Base-by-base conservation (phyloP, 2,888 invertebrate genomes). In the Ophion costatus region DNA sequence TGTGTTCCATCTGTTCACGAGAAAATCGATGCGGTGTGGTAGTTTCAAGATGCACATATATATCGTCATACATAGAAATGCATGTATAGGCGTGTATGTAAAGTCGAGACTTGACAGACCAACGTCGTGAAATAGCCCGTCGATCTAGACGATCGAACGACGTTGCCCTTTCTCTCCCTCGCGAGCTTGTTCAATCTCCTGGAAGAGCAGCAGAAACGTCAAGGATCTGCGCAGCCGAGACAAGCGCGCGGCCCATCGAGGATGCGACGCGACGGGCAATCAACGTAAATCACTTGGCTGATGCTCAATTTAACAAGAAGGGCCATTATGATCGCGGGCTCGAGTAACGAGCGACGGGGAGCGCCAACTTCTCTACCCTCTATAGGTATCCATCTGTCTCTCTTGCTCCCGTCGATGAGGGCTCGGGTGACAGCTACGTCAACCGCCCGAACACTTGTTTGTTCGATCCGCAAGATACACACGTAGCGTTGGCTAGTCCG, bases 251-350 rank as follows among this genome's bases (percentile, higher is more conserved):
- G 59, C 77, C 56, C 66, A 73, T 56, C 77, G 83, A 86, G 85
- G 87, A 90, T 90, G 88, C 89, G 90, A 90, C 89, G 90, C 90
- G 91, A 90, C 91, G 90, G 90, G 92, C 92, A 93, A 93, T 93
- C 93, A 92, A 93, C 92, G 92, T 93, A 93, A 93, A 93, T 93
- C 92, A 93, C 93, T 93, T 91, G 92, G 91, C 90, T 90, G 92
- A 93, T 93, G 92, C 92, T 93, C 92, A 92, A 93, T 93, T 93
- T 93, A 93, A 93, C 93, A 92, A 93, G 92, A 92, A 92, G 92
- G 90, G 90, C 92, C 91, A 92, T 92, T 93, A 92, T 91, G 91
- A 92, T 92, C 91, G 88, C 87, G 89, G 91, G 90, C 90, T 90
- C 89, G 89, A 92, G 90, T 91, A 92, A 92, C 92, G 91, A 90